These are phyloP conservation scores for Misgurnus anguillicaudatus DNA, from an alignment of 2,113 vertebrate species.

Conservation along the genomic window DNA sequence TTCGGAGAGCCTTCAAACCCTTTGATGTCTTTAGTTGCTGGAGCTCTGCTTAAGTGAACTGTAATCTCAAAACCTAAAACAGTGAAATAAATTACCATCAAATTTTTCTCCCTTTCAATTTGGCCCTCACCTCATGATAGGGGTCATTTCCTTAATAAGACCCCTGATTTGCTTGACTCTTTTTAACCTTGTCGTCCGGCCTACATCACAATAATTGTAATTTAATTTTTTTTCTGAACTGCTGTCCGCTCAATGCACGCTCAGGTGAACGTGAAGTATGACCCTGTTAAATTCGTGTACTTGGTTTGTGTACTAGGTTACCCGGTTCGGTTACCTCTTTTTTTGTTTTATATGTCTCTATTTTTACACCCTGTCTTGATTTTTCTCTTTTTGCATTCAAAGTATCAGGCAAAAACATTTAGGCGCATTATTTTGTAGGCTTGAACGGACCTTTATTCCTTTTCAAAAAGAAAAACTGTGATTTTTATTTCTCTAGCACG, in stretches of 20 bases:
- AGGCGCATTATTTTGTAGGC: conserved; percentile 14
- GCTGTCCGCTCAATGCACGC: not conserved
- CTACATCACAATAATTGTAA: conserved; percentile 50
- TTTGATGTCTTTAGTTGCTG: conserved; percentile 49
- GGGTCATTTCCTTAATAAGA: conserved; percentile 57
- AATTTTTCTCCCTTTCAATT: conserved; percentile 48
- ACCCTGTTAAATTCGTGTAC: conserved; percentile 44
- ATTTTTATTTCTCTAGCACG: conserved; percentile 11
- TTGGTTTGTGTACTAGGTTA: conserved; percentile 47
- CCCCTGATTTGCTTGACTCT: conserved; percentile 50
- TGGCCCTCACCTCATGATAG: conserved; percentile 43
- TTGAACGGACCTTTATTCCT: conserved; percentile 36
- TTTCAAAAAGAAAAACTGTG: conserved; percentile 18
- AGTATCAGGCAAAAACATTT: too few species aligned
- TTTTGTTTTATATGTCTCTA: not conserved
- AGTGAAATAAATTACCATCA: conserved; percentile 53
- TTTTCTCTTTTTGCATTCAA: not conserved
- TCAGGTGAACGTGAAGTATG: conserved; percentile 35
- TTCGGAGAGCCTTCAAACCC: conserved; percentile 45
- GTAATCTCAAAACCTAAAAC: conserved; percentile 50
- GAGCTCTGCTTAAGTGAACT: conserved; percentile 54
- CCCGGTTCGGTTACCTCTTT: not conserved
- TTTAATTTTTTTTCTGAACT: conserved; percentile 48
- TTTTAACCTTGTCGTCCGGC: conserved; percentile 52
- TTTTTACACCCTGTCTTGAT: not conserved